Evolutionary conservation across 1,140 invertebrate genomes (phyloP), one percentile per base, ranked within the genome.

Genomic region (Drosophila setifemur): DNA sequence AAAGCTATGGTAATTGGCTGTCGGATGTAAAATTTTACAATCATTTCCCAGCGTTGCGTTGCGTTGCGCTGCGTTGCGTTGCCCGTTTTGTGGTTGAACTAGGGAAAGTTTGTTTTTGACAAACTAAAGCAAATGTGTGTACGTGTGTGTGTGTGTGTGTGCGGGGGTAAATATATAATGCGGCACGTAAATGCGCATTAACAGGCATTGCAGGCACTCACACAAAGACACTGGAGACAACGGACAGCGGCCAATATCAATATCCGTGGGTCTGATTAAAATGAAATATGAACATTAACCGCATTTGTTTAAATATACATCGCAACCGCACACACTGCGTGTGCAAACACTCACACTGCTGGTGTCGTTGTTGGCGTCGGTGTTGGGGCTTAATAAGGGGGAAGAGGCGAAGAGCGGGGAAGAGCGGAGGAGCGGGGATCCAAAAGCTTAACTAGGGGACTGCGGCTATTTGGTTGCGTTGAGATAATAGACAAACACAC

Each of bases 251-350:
- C 29, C 67, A 71, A 71, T 49, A 47, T 57, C 60, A 79, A 83
- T 85, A 73, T 61, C 74, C 70, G 44, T 69, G 60, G 66, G 64
- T 42, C 81, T 64, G 81, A 86, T 83, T 83, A 75, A 74, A 85
- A 83, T 83, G 79, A 83, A 83, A 83, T 83, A 83, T 83, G 79
- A 79, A 83, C 78, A 83, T 85, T 83, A 85, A 83, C 79, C 79
- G 79, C 79, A 83, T 83, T 85, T 85, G 71, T 86, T 83, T 85
- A 86, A 85, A 85, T 85, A 83, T 67, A 85, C 66, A 74, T 66
- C 43, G 16, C 78, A 74, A 79, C 79, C 79, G 52, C 79, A 85
- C 37, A 70, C 71, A 73, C 44, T 73, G 53, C 54, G 50, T 71
- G 72, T 71, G 72, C 69, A 78, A 77, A 83, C 43, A 85, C 33